These are phyloP conservation scores for Ruditapes philippinarum DNA, from an alignment of 1,140 invertebrate genomes.

Conservation along the genomic window DNA sequence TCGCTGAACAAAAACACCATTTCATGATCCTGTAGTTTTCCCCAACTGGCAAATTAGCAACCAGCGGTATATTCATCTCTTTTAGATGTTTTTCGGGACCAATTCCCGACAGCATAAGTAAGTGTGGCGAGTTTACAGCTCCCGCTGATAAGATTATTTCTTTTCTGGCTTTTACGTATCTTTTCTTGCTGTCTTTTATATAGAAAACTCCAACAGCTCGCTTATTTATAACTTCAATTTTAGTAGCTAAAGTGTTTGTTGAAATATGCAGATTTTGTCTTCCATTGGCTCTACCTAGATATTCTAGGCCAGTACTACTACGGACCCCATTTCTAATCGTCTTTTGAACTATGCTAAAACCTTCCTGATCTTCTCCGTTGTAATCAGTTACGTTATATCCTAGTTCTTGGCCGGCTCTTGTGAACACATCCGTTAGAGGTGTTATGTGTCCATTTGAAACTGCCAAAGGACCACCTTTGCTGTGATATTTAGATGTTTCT, in stretches of 20 bases:
- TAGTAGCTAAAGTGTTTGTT: background rate
- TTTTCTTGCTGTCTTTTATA: conserved; percentile 14
- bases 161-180: conserved; percentile 1
- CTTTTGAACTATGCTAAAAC: conserved; percentile 17
- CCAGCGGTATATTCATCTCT: conserved; percentile 3
- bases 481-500: too few species aligned
- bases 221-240: conserved; percentile 21
- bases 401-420: conserved; percentile 45
- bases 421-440: background rate
- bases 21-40: too few species aligned
- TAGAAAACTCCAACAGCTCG: too few species aligned
- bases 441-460: background rate
- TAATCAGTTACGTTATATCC: conserved; percentile 85
- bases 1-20: too few species aligned
- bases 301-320: background rate
- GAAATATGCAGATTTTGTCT: conserved; percentile 26
- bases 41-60: conserved; percentile 41
- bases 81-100: conserved; percentile 89
- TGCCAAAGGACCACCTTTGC: background rate
- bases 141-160: too few species aligned
- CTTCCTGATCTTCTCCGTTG: too few species aligned
- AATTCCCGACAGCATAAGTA: conserved; percentile 96
- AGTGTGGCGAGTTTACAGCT: conserved; percentile 94
- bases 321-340: conserved; percentile 14
- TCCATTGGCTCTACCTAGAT: background rate